Evolutionary conservation across 2,888 invertebrate genomes (phyloP).

Genomic region (Leptopilina myrica): DNA sequence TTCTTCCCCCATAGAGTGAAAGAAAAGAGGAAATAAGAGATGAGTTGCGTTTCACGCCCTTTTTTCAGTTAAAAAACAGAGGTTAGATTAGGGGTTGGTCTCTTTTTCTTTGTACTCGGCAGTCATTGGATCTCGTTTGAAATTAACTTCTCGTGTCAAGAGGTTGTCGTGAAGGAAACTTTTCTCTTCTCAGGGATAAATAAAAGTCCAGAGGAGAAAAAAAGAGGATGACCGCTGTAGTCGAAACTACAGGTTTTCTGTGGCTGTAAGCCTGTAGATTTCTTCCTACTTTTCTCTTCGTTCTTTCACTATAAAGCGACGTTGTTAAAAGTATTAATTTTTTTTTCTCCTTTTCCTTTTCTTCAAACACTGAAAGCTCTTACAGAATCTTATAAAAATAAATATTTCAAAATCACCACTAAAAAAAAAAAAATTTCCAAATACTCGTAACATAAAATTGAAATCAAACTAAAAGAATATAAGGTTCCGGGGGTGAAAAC

Average conservation of each 20-base stretch:
- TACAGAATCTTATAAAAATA: too few relatives aligned
- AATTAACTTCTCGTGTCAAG: slow-evolving; percentile 59
- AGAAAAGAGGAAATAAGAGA: neutral
- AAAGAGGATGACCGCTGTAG: slow-evolving; percentile 49
- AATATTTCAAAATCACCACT: too few relatives aligned
- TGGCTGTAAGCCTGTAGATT: slow-evolving; percentile 3
- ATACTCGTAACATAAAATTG: too few relatives aligned
- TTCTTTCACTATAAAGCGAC: neutral
- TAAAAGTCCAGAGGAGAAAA: slow-evolving; percentile 48
- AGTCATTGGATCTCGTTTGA: slow-evolving; percentile 53
- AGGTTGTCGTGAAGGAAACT: slow-evolving; percentile 53
- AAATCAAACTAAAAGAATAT: too few relatives aligned
- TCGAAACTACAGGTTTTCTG: slow-evolving; percentile 53
- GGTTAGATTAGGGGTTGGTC: slow-evolving; percentile 49
- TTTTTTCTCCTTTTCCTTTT: neutral
- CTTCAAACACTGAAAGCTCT: neutral
- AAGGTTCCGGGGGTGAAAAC: too few relatives aligned
- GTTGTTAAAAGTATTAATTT: slow-evolving; percentile 26
- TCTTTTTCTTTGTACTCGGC: slow-evolving; percentile 48
- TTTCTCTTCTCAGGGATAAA: slow-evolving; percentile 55
- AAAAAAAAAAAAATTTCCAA: too few relatives aligned
- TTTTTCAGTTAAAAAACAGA: slow-evolving; percentile 35
- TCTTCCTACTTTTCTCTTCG: slow-evolving; percentile 2
- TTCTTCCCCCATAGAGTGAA: too few relatives aligned
- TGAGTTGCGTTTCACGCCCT: slow-evolving; percentile 27